Percentiles rank a stretch among this genome's conserved stretches.
phyloP scores from a whole-genome alignment of 2,888 invertebrate species.

The Campopleginae sp. region DNA sequence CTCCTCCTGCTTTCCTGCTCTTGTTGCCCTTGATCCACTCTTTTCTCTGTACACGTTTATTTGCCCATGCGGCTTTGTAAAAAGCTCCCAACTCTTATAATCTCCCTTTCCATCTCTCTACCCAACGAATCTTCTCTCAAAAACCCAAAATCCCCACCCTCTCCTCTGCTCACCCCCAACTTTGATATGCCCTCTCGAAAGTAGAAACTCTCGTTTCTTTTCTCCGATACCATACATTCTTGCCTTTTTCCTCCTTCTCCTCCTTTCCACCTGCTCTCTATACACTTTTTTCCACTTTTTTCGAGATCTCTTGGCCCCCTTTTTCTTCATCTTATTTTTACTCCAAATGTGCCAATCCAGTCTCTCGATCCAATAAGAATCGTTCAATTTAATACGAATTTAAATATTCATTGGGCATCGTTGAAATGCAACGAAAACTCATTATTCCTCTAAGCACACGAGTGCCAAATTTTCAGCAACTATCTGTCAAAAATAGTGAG shows the following conservation, averaged over 20 bases:
- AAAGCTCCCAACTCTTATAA: slow-evolving; percentile 40
- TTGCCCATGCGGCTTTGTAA: slow-evolving; percentile 28
- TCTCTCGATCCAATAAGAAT: slow-evolving; percentile 37
- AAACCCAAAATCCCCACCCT: slow-evolving; percentile 23
- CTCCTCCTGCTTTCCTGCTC: no score
- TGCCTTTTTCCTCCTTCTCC: not conserved
- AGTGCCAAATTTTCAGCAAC: no score
- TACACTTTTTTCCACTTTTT: not conserved
- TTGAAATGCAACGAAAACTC: no score
- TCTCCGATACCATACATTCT: slow-evolving; percentile 10
- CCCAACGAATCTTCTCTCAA: slow-evolving; percentile 60
- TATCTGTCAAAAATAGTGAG: no score
- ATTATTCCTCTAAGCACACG: no score
- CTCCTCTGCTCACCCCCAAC: not conserved
- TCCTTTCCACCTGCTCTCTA: slow-evolving; percentile 5
- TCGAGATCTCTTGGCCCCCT: not conserved
- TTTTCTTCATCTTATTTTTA: slow-evolving; percentile 33
- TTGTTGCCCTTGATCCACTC: slow-evolving; percentile 9
- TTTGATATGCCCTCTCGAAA: slow-evolving; percentile 46
- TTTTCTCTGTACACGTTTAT: not conserved
- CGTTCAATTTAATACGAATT: slow-evolving; percentile 55
- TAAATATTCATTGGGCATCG: slow-evolving; percentile 50
- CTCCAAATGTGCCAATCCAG: slow-evolving; percentile 38
- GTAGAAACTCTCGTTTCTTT: slow-evolving; percentile 58
- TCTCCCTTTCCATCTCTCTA: slow-evolving; percentile 14